Evolutionary conservation across 2,888 invertebrate species (phyloP).

Genomic region (Drosophila fulvimacula): DNA sequence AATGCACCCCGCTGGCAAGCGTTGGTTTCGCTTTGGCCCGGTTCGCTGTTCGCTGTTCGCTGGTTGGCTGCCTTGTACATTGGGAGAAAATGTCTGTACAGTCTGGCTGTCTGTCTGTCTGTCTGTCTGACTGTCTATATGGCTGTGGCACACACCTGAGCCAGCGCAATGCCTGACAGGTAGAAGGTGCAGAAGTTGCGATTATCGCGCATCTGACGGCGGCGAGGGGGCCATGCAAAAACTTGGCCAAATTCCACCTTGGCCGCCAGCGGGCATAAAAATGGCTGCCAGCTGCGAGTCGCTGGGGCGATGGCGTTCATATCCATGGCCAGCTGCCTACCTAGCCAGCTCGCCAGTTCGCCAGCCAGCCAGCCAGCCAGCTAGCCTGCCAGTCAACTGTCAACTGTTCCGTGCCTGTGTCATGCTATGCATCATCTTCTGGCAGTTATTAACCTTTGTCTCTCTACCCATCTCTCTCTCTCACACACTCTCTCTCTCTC

Average conservation of each 20-base stretch:
- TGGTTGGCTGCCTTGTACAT: slow-evolving; percentile 55
- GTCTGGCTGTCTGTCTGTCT: slow-evolving; percentile 24
- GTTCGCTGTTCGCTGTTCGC: slow-evolving; percentile 21
- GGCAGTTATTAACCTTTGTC: slow-evolving; percentile 79
- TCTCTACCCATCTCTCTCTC: slow-evolving; percentile 10
- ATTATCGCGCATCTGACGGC: slow-evolving; percentile 65
- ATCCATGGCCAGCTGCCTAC: slow-evolving; percentile 48
- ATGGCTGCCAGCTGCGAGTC: slow-evolving; percentile 76
- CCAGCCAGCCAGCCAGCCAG: slow-evolving; percentile 69
- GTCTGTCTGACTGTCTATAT: slow-evolving; percentile 27
- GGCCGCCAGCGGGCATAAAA: slow-evolving; percentile 70
- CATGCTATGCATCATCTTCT: slow-evolving; percentile 80
- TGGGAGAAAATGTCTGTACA: slow-evolving; percentile 37
- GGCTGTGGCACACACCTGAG: slow-evolving; percentile 63
- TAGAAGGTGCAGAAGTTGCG: slow-evolving; percentile 77
- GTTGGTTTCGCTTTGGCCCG: slow-evolving; percentile 67
- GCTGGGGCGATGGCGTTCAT: slow-evolving; percentile 52
- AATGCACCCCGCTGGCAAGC: slow-evolving; percentile 85
- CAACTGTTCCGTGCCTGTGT: slow-evolving; percentile 70
- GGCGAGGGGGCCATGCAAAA: slow-evolving; percentile 30
- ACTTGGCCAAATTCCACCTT: slow-evolving; percentile 71
- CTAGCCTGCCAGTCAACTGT: slow-evolving; percentile 80
- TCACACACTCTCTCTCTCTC: neutral
- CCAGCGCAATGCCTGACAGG: slow-evolving; percentile 50
- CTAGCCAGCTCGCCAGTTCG: slow-evolving; percentile 10